These are phyloP conservation scores for Atopsyche davidsoni DNA, from an alignment of 1,140 invertebrate species.

Conservation along the genomic window DNA sequence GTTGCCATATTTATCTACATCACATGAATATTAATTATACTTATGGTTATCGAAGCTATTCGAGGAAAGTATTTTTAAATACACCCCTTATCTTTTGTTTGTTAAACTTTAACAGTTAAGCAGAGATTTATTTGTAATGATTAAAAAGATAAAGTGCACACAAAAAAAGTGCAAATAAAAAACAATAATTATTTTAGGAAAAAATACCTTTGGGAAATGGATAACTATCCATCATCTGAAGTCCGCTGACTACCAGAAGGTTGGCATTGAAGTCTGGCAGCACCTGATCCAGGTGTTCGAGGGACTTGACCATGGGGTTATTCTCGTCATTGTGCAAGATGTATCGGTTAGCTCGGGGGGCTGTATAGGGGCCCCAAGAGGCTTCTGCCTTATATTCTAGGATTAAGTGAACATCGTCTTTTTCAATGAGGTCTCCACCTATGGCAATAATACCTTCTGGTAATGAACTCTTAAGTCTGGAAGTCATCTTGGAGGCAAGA, in stretches of 20 bases:
- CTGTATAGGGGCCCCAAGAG: slow-evolving; percentile 65
- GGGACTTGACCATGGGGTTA: slow-evolving; percentile 69
- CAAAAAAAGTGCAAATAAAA: too few species aligned
- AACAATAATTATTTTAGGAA: too few species aligned
- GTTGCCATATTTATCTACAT: too few species aligned
- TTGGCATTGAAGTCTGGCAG: slow-evolving; percentile 63
- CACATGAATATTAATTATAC: too few species aligned
- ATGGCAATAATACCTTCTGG: slow-evolving; percentile 56
- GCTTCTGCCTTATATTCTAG: slow-evolving; percentile 62
- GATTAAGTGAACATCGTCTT: slow-evolving; percentile 78
- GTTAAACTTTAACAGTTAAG: not conserved
- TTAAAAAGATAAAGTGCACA: too few species aligned
- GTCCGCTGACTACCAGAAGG: slow-evolving; percentile 73
- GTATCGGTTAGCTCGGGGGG: slow-evolving; percentile 79
- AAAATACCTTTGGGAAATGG: slow-evolving; percentile 63
- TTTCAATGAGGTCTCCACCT: slow-evolving; percentile 54
- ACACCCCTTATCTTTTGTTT: too few species aligned
- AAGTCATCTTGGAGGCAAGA: slow-evolving; percentile 65
- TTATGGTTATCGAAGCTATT: too few species aligned
- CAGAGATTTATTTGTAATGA: not conserved
- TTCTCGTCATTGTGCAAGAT: slow-evolving; percentile 81
- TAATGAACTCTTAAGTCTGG: slow-evolving; percentile 46
- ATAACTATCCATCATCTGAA: slow-evolving; percentile 90
- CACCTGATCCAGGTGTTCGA: slow-evolving; percentile 62
- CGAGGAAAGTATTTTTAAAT: too few species aligned